phyloP scores from a whole-genome alignment of 1,140 invertebrate genomes.

The Luehdorfia chinensis region DNA sequence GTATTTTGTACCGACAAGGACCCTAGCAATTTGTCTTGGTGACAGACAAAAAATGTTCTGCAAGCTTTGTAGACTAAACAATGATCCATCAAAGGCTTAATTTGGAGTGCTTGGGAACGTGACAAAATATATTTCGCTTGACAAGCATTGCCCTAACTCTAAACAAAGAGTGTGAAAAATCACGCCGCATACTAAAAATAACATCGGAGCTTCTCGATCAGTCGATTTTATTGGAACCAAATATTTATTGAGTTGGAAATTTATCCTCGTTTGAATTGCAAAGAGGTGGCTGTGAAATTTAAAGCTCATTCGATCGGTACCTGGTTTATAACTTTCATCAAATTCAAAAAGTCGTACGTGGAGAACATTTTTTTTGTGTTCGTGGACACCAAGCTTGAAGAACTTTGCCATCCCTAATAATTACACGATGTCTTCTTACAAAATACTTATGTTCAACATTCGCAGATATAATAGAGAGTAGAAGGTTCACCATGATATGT shows the following conservation, averaged over 20 bases:
- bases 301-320: slow-evolving; percentile 13
- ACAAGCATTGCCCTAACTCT: not conserved
- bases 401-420: too few species aligned
- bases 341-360: not conserved
- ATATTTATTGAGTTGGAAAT: slow-evolving; percentile 15
- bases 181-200: not conserved
- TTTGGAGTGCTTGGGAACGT: slow-evolving; percentile 6
- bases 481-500: too few species aligned
- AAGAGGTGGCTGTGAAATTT: slow-evolving; percentile 13
- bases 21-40: slow-evolving; percentile 8
- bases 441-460: too few species aligned
- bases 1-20: slow-evolving; percentile 4
- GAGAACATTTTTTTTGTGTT: too few species aligned
- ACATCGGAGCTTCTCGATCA: slow-evolving; percentile 11
- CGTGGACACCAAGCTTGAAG: too few species aligned
- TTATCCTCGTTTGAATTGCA: slow-evolving; percentile 17
- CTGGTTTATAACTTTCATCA: slow-evolving; percentile 4
- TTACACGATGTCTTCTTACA: too few species aligned
- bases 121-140: slow-evolving; percentile 12
- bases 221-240: slow-evolving; percentile 14
- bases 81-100: slow-evolving; percentile 17
- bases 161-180: slow-evolving; percentile 5
- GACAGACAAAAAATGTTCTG: slow-evolving; percentile 4
- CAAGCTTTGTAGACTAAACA: slow-evolving; percentile 5
- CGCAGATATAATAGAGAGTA: too few species aligned